These are phyloP conservation scores for Apogon hyalosoma DNA, from an alignment of 2,797 vertebrate species.

Conservation along the genomic window DNA sequence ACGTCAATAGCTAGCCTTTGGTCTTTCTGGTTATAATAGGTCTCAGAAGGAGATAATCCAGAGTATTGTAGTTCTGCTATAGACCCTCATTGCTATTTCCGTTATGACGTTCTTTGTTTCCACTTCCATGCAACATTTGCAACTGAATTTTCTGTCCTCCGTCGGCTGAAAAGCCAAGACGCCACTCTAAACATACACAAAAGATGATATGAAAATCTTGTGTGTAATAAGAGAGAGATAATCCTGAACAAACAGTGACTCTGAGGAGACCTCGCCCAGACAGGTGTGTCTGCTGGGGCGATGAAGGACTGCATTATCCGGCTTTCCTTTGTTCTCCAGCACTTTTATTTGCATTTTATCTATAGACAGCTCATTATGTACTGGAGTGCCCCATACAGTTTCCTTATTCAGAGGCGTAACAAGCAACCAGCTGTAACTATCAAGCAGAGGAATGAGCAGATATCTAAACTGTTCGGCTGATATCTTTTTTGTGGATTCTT, in stretches of 20 bases:
- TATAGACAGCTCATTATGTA: slow-evolving; percentile 58
- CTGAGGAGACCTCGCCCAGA: slow-evolving; percentile 55
- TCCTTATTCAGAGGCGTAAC: slow-evolving; percentile 52
- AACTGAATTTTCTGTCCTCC: slow-evolving; percentile 10
- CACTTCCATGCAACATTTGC: slow-evolving; percentile 8
- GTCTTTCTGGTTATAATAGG: slow-evolving; percentile 27
- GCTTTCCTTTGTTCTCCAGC: slow-evolving; percentile 33
- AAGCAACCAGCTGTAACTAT: slow-evolving; percentile 61
- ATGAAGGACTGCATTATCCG: slow-evolving; percentile 55
- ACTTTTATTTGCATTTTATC: slow-evolving; percentile 58
- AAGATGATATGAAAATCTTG: slow-evolving; percentile 37
- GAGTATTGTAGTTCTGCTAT: slow-evolving; percentile 3
- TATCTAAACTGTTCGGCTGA: slow-evolving; percentile 71
- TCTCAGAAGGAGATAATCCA: slow-evolving; percentile 35
- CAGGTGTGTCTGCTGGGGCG: slow-evolving; percentile 58
- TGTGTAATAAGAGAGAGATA: slow-evolving; percentile 57
- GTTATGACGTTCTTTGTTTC: slow-evolving; percentile 10
- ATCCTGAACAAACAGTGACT: slow-evolving; percentile 58
- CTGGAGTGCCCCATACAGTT: slow-evolving; percentile 39
- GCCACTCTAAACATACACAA: slow-evolving; percentile 34
- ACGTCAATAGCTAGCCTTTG: slow-evolving; percentile 30
- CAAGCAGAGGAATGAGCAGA: slow-evolving; percentile 59
- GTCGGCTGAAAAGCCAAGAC: slow-evolving; percentile 46
- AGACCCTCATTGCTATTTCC: slow-evolving; percentile 8
- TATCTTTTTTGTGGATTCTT: slow-evolving; percentile 71